These are phyloP conservation scores for Helogale parvula DNA, from an alignment of 2,113 vertebrate species.

Conservation along the genomic window DNA sequence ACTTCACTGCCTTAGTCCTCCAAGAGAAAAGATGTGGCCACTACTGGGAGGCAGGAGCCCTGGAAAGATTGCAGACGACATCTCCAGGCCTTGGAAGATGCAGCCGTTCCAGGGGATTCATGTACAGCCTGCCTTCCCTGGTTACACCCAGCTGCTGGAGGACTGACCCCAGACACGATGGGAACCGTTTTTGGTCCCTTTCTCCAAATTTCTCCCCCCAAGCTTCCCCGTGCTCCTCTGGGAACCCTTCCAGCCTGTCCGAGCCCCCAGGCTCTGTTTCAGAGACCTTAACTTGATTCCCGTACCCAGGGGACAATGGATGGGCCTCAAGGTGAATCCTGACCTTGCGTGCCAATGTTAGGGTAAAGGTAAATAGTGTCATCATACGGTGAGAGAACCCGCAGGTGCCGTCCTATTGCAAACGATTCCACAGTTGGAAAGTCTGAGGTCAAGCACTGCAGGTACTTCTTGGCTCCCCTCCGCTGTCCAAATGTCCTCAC, in stretches of 20 bases:
- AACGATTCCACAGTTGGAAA: not conserved
- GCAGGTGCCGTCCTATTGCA: too few relatives aligned
- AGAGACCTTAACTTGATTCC: not conserved
- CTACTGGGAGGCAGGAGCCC: too few relatives aligned
- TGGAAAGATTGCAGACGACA: too few relatives aligned
- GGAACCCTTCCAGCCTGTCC: too few relatives aligned
- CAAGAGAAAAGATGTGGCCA: not conserved
- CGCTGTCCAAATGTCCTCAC: not conserved
- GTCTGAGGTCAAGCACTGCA: too few relatives aligned
- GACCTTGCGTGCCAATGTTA: not conserved
- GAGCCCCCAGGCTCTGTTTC: not conserved
- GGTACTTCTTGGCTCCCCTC: fast-evolving
- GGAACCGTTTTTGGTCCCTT: not conserved
- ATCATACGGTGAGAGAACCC: not conserved
- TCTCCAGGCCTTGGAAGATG: not conserved
- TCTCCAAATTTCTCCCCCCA: not conserved
- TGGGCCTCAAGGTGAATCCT: not conserved
- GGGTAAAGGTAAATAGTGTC: not conserved
- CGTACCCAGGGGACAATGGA: not conserved
- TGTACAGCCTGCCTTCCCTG: not conserved
- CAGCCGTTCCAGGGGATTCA: fast-evolving
- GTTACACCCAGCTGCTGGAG: too few relatives aligned
- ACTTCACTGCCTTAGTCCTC: not conserved
- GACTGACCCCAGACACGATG: fast-evolving
- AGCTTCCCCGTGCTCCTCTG: not conserved